Evolutionary conservation across 2,797 vertebrate species (phyloP).

Genomic region (Zenarchopterus dispar): DNA sequence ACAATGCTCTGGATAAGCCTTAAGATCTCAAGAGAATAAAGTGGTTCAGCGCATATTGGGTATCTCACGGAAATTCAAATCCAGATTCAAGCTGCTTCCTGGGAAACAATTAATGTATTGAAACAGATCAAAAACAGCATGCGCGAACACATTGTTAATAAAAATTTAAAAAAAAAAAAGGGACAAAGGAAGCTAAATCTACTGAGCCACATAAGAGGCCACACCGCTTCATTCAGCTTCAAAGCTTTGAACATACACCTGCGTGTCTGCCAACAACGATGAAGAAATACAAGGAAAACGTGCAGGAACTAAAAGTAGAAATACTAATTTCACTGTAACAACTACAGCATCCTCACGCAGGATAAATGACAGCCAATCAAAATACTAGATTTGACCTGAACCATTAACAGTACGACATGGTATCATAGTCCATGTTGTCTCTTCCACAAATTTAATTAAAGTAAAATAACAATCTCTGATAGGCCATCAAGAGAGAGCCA

Average conservation of each 20-base stretch:
- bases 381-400: background rate
- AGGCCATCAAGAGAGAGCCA: background rate
- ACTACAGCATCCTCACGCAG: too few relatives aligned
- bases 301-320: background rate
- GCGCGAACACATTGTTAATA: slow-evolving; percentile 4
- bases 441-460: background rate
- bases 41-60: background rate
- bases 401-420: background rate
- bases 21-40: background rate
- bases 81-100: background rate
- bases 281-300: slow-evolving; percentile 4
- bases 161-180: background rate
- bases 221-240: slow-evolving; percentile 48
- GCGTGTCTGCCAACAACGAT: slow-evolving; percentile 16
- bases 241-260: slow-evolving; percentile 60
- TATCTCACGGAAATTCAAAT: background rate
- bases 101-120: slow-evolving; percentile 16
- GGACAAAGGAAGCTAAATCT: slow-evolving; percentile 11
- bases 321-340: background rate
- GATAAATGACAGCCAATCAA: background rate
- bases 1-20: background rate
- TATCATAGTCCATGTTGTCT: background rate
- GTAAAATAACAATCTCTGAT: slow-evolving; percentile 5
- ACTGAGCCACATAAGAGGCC: slow-evolving; percentile 50
- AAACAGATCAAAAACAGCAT: slow-evolving; percentile 45